Evolutionary conservation across 2,888 invertebrate genomes (phyloP).

Genomic region (Coecobrya sp.): DNA sequence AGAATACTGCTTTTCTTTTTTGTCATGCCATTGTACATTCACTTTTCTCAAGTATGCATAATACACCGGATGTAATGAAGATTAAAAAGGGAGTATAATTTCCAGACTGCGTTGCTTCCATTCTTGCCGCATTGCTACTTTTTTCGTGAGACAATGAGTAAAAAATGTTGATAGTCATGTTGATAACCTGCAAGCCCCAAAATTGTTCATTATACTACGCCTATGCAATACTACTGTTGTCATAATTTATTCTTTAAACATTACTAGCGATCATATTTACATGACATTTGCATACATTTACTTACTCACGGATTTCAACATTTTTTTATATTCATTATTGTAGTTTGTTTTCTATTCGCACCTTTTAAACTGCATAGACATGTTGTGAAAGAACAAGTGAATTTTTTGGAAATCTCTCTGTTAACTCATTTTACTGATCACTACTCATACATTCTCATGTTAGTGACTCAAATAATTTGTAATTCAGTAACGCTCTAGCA

Average conservation of each 20-base stretch:
- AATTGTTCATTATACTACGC: background rate
- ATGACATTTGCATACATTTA: constrained; percentile 1
- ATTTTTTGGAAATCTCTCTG: constrained; percentile 8
- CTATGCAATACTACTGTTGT: background rate
- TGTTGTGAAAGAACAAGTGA: background rate
- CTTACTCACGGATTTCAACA: constrained; percentile 1
- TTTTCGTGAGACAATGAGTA: background rate
- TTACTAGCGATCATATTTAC: background rate
- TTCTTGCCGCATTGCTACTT: background rate
- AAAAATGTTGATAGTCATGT: background rate
- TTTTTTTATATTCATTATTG: background rate
- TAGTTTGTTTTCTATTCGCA: background rate
- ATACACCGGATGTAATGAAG: constrained; percentile 13
- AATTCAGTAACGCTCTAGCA: background rate
- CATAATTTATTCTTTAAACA: background rate
- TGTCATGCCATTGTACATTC: background rate
- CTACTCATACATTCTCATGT: constrained; percentile 3
- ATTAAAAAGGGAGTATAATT: background rate
- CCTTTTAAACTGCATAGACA: background rate
- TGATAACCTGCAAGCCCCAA: background rate
- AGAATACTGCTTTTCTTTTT: background rate
- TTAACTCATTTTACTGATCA: constrained; percentile 1
- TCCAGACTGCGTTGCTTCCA: background rate
- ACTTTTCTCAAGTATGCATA: background rate
- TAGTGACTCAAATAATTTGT: background rate